A percentile compares a stretch with the other conserved stretches of the same genome.
Conservation (phyloP, 2,888 invertebrate species). For the Quadroppia sp. region DNA sequence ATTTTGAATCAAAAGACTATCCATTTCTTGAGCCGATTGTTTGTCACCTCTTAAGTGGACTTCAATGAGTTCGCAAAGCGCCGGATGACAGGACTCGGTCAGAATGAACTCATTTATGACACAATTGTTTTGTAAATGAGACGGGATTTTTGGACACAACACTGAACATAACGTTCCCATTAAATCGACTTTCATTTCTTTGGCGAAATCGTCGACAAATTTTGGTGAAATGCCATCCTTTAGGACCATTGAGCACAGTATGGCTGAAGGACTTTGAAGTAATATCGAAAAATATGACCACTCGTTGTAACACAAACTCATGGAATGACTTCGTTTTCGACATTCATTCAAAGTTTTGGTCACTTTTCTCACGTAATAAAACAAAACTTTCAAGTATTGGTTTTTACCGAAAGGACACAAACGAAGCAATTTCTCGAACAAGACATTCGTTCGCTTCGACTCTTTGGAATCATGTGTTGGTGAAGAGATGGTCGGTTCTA, state of each 20-base stretch:
- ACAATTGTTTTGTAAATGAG: constrained; percentile 34
- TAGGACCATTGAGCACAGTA: constrained; percentile 47
- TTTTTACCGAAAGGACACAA: constrained; percentile 41
- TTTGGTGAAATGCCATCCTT: constrained; percentile 46
- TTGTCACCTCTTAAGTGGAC: constrained; percentile 40
- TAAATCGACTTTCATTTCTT: constrained; percentile 44
- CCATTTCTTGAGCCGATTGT: constrained; percentile 7
- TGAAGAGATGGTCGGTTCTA: constrained; percentile 15
- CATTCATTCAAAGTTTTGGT: constrained; percentile 46
- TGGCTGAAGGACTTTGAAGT: constrained; percentile 47
- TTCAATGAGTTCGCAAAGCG: constrained; percentile 40
- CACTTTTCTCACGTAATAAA: constrained; percentile 46
- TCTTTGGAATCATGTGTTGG: neutral
- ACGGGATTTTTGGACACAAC: constrained; percentile 41
- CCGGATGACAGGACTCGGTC: constrained; percentile 40
- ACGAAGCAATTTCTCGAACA: constrained; percentile 38
- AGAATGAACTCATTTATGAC: constrained; percentile 33
- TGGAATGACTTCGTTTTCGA: constrained; percentile 42
- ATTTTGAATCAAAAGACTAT: constrained; percentile 33
- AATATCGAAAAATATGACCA: constrained; percentile 47
- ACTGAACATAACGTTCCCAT: constrained; percentile 42
- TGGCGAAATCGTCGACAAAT: constrained; percentile 43
- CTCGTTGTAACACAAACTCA: constrained; percentile 23
- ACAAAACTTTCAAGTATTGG: constrained; percentile 46
- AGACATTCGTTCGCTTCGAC: constrained; percentile 11